Evolutionary conservation across 2,888 invertebrate genomes (phyloP).

Genomic region (Thereva nobilitata): DNA sequence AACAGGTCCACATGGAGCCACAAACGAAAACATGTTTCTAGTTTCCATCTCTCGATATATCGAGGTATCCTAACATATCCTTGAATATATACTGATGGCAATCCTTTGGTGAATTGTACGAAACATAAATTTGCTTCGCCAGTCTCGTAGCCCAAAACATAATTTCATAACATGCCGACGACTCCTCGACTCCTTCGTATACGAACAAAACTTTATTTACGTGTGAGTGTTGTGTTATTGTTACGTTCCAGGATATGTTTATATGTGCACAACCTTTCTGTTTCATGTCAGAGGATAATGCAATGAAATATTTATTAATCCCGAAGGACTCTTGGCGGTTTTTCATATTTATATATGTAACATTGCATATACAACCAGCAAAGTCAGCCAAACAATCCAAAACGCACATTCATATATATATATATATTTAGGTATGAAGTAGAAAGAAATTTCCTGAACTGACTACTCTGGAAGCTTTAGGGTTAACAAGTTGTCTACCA

Average conservation of each 20-base stretch:
- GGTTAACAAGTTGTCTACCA: conserved; percentile 31
- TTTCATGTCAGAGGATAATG: conserved; percentile 29
- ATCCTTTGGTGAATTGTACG: conserved; percentile 33
- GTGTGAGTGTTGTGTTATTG: conserved; percentile 28
- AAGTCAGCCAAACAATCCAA: too few relatives aligned
- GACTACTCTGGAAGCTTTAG: conserved; percentile 29
- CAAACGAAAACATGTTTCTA: conserved; percentile 26
- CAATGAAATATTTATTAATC: conserved; percentile 35
- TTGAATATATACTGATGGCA: conserved; percentile 14
- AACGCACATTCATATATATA: too few relatives aligned
- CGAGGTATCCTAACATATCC: neutral
- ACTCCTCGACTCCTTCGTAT: neutral
- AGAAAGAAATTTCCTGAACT: conserved; percentile 20
- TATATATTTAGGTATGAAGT: neutral
- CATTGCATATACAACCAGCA: too few relatives aligned
- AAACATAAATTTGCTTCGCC: conserved; percentile 31
- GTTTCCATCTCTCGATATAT: conserved; percentile 25
- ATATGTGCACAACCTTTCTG: conserved; percentile 31
- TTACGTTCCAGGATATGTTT: conserved; percentile 26
- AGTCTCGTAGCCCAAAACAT: conserved; percentile 30
- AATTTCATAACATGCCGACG: conserved; percentile 33
- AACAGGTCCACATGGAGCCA: conserved; percentile 19
- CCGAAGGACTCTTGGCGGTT: conserved; percentile 27
- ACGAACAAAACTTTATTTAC: conserved; percentile 17
- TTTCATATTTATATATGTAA: conserved; percentile 32